Evolutionary conservation across 2,113 vertebrate species (phyloP), one percentile per base, ranked within the genome.

Genomic region (Sterna hirundo): DNA sequence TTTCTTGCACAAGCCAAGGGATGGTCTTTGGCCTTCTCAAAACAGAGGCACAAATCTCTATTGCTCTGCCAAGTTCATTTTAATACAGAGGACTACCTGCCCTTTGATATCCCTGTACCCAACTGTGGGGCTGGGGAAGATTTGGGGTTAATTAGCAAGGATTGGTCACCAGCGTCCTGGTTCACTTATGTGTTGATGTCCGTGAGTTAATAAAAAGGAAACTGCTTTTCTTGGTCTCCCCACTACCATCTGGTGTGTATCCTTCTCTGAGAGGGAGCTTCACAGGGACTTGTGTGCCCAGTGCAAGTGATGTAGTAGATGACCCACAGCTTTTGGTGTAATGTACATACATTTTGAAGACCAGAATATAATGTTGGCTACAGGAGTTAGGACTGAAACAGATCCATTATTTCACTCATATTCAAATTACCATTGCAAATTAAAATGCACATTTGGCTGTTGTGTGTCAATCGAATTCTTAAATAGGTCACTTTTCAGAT

Each of bases 81-180:
- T 51, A 58, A 22, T 8, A 32, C 7, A 42, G 40, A 29, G 49
- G 25, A 61, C 26, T 75, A 10, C 25, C 10, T 61, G n/a, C 16
- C 11, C 14, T 60, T 64, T 51, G 10, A 69, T 52, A 70, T 42
- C 9, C 7, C 36, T 76, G 10, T 30, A 62, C 5, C 27, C 42
- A 62, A 0, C 12, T 46, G 21, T 2, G 3, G 8, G 5, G 2
- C 3, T 44, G 11, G 18, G 32, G 19, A 55, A 82, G 15, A 72
- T 60, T 51, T 51, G 32, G 13, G 8, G 15, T 46, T 87, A 52
- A 34, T 51, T 30, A 65, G 5, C 7, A 65, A 76, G 13, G 34
- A 62, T 21, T 60, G 6, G 5, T 46, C 36, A 82, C 25, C 10
- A 11, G 10, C 15, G 34, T 27, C 14, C 21, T 36, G 6, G 9